Percentiles rank a stretch among this genome's conserved stretches.
Evolutionary conservation across 1,140 invertebrate genomes (phyloP).

Genomic region (Diprion similis): DNA sequence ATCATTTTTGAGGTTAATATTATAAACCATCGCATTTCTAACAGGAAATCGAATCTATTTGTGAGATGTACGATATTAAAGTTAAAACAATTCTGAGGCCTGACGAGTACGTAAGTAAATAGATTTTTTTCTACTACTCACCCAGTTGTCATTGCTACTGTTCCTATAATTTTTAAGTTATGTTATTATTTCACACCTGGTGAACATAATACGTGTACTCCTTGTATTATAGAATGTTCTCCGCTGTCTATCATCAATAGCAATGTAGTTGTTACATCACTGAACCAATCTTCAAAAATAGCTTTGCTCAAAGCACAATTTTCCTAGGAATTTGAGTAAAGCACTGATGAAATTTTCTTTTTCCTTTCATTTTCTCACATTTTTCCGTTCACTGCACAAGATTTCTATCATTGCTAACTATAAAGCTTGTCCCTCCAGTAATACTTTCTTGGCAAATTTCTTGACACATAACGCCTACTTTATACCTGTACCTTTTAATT

Average conservation of each 20-base stretch:
- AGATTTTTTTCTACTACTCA: constrained; percentile 17
- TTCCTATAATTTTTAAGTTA: constrained; percentile 26
- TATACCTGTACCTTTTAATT: no score
- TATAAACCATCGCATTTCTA: constrained; percentile 22
- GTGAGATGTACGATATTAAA: constrained; percentile 70
- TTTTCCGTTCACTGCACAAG: constrained; percentile 16
- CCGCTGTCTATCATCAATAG: no score
- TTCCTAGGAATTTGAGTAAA: no score
- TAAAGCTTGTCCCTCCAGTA: no score
- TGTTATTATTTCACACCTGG: constrained; percentile 9
- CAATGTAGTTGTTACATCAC: no score
- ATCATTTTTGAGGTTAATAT: constrained; percentile 22
- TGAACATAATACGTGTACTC: no score
- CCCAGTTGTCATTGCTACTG: constrained; percentile 18
- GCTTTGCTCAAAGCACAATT: no score
- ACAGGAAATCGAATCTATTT: constrained; percentile 77
- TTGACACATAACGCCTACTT: no score
- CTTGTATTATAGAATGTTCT: no score
- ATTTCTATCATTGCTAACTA: background rate
- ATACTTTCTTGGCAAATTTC: no score
- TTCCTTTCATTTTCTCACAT: constrained; percentile 10
- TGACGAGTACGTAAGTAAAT: constrained; percentile 59
- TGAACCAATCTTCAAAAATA: no score
- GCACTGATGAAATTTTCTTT: constrained; percentile 25
- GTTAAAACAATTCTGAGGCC: constrained; percentile 66